phyloP scores from a whole-genome alignment of 2,888 invertebrate genomes.

The Eumacrocentrus americanus region DNA sequence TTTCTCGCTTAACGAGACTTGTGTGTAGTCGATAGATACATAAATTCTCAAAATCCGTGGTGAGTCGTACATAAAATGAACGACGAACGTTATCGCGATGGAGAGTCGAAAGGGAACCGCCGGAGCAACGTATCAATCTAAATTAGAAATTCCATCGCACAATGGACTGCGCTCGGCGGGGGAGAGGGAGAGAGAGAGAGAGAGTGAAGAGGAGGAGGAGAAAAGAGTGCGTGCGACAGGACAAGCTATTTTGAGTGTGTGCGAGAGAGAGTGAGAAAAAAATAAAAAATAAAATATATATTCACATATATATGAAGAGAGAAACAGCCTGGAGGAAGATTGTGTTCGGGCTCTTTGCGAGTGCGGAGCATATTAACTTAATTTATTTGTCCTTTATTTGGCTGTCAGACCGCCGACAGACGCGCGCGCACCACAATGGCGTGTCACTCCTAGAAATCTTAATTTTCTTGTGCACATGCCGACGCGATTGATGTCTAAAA shows the following conservation, averaged over 20 bases:
- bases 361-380: slow-evolving; percentile 57
- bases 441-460: slow-evolving; percentile 47
- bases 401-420: slow-evolving; percentile 52
- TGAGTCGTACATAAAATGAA: slow-evolving; percentile 11
- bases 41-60: slow-evolving; percentile 30
- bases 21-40: slow-evolving; percentile 26
- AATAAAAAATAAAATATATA: background rate
- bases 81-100: slow-evolving; percentile 29
- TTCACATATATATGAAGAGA: background rate
- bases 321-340: slow-evolving; percentile 34
- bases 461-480: slow-evolving; percentile 35
- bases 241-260: too few relatives aligned
- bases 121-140: slow-evolving; percentile 58
- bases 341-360: slow-evolving; percentile 39
- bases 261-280: background rate
- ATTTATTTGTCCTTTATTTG: slow-evolving; percentile 61
- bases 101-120: slow-evolving; percentile 31
- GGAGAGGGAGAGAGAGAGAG: slow-evolving; percentile 24
- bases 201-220: slow-evolving; percentile 13
- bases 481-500: slow-evolving; percentile 20
- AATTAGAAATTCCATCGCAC: slow-evolving; percentile 61
- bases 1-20: slow-evolving; percentile 6
- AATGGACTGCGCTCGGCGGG: slow-evolving; percentile 40
- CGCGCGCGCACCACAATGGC: slow-evolving; percentile 41
- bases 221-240: too few relatives aligned